These are phyloP conservation scores for Eunapius fragilis DNA, from an alignment of 37 sponge, comb jelly and placozoan genomes.

Conservation along the genomic window DNA sequence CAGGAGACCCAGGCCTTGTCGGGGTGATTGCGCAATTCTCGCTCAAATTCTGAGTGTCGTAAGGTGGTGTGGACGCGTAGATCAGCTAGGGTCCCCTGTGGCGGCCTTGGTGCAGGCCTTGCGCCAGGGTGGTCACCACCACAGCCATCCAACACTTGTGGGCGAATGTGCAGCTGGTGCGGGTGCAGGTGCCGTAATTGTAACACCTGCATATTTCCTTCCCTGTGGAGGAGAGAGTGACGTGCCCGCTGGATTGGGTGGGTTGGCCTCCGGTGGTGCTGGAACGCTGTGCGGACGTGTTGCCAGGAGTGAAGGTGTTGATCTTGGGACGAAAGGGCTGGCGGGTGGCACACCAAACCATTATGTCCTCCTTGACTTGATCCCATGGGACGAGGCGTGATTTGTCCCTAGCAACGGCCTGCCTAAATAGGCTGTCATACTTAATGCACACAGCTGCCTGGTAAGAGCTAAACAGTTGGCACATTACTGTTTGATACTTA, in stretches of 20 bases:
- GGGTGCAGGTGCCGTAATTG: conserved; percentile 28
- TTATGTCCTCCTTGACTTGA: conserved; percentile 25
- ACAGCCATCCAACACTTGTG: conserved; percentile 43
- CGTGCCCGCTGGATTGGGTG: no score
- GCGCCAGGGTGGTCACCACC: conserved; percentile 30
- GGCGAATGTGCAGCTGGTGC: conserved; percentile 20
- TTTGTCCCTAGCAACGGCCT: conserved; percentile 21
- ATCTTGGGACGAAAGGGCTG: conserved; percentile 12
- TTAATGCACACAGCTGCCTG: no score
- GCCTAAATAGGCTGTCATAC: conserved; percentile 21
- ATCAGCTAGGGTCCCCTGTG: conserved; percentile 22
- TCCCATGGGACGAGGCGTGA: conserved; percentile 25
- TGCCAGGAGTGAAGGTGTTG: conserved; percentile 8
- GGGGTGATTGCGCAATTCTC: conserved; percentile 30
- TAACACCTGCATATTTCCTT: no score
- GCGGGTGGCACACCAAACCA: conserved; percentile 13
- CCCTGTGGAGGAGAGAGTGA: no score
- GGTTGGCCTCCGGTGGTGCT: no score
- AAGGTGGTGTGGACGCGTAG: conserved; percentile 13
- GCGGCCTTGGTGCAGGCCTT: conserved; percentile 11
- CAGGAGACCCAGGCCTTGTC: no score
- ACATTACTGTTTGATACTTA: no score
- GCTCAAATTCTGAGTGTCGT: conserved; percentile 17
- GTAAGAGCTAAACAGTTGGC: no score
- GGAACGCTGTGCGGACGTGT: no score